phyloP scores from a whole-genome alignment of 2,113 vertebrate species.

The Ictalurus furcatus region DNA sequence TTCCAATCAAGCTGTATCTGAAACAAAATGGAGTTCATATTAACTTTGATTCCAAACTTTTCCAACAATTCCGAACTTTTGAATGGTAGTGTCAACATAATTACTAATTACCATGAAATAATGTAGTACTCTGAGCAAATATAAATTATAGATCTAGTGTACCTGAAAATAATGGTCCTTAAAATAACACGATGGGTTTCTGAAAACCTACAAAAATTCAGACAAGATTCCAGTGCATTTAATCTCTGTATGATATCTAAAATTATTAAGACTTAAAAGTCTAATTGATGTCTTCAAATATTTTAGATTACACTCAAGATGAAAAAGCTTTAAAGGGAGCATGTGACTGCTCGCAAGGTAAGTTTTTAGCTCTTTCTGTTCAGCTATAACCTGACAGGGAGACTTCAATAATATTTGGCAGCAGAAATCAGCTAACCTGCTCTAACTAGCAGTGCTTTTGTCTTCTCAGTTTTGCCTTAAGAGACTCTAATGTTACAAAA shows the following conservation, averaged over 20 bases:
- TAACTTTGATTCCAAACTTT: not conserved
- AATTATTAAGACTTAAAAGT: not conserved
- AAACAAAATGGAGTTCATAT: not conserved
- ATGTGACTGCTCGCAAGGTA: conserved; percentile 92
- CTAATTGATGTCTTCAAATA: not conserved
- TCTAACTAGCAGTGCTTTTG: not conserved
- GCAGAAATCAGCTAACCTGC: not conserved
- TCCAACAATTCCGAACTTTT: not conserved
- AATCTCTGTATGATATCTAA: not conserved
- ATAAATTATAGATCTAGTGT: not conserved
- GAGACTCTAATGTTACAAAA: not conserved
- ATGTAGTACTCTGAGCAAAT: not conserved
- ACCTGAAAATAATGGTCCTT: not conserved
- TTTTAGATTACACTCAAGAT: conserved; percentile 88
- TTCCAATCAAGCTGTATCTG: not conserved
- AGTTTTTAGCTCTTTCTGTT: not conserved
- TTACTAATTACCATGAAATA: not conserved
- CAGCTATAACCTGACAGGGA: not conserved
- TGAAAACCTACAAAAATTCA: not conserved
- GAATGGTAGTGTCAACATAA: not conserved
- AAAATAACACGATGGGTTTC: not conserved
- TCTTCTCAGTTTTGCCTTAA: not conserved
- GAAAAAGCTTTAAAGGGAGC: conserved; percentile 90
- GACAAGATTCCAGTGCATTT: not conserved
- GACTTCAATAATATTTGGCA: not conserved